Percentiles rank a stretch among this genome's conserved stretches.
Conservation (phyloP, 2,113 vertebrate species). For the Periophthalmus modestus region DNA sequence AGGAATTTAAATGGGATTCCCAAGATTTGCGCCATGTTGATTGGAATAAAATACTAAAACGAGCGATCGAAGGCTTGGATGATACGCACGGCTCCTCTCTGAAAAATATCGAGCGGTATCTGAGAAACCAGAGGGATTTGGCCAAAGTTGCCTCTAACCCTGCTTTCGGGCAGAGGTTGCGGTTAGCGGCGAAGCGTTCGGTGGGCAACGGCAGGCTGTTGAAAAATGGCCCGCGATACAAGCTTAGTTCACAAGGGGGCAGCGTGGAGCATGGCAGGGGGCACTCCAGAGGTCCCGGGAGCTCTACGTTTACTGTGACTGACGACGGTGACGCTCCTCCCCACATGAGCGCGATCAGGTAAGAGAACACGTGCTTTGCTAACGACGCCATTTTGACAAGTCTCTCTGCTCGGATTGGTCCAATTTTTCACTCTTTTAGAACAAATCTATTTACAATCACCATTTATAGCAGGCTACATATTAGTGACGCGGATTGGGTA, state of each 20-base stretch:
- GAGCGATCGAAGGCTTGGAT: conserved; percentile 93
- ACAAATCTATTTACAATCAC: too few species aligned
- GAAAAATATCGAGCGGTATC: conserved; percentile 96
- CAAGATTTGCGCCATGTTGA: conserved; percentile 92
- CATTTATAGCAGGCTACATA: too few species aligned
- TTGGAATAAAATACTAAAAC: conserved; percentile 97
- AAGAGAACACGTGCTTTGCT: conserved; percentile 45
- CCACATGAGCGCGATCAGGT: conserved; percentile 98
- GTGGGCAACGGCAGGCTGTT: conserved; percentile 93
- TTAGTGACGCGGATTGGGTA: too few species aligned
- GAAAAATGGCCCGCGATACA: conserved; percentile 94
- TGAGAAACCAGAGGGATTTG: conserved; percentile 92
- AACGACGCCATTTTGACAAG: too few species aligned
- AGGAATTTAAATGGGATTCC: conserved; percentile 85
- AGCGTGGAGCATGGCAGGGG: conserved; percentile 78
- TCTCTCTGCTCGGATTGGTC: neutral
- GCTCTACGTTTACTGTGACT: conserved; percentile 84
- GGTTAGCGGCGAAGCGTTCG: conserved; percentile 92
- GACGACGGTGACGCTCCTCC: conserved; percentile 89
- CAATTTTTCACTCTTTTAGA: neutral
- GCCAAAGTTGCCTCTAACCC: conserved; percentile 84
- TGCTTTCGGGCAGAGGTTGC: conserved; percentile 91
- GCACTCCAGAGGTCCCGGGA: conserved; percentile 77
- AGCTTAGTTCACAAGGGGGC: conserved; percentile 81
- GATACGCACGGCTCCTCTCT: conserved; percentile 92